Base-by-base conservation (phyloP, 2,888 invertebrate species). In the Scaptomyza parva region DNA sequence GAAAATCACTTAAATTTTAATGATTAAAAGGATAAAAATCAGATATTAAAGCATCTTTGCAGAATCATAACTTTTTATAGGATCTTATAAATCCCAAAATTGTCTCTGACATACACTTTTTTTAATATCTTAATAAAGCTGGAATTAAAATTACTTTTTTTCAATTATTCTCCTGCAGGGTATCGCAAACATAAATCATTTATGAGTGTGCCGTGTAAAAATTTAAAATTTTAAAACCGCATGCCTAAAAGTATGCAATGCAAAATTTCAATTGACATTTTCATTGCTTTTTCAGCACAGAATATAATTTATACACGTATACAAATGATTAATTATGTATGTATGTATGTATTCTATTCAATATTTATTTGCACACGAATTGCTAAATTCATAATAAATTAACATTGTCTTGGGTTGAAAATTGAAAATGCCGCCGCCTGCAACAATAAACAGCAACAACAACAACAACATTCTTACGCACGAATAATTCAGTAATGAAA, bases 401-500 rank as follows among this genome's bases (percentile, higher is more conserved):
- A 83, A 78, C 68, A 71, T 72, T 78, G 68, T 76, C 67, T 63
- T 72, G 70, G 11, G 72, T 28, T 9, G 72, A 64, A 79, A 83
- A 83, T 87, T 82, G 86, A 83, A 83, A 83, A 82, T 87, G 83
- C 76, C 77, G 83, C 76, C 77, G 85, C 63, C 70, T 66, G 30
- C 65, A 70, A 64, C n/a, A n/a, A n/a, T n/a, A n/a, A n/a, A n/a
- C n/a, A n/a, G n/a, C n/a, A n/a, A n/a, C n/a, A n/a, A n/a, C n/a
- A n/a, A n/a, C 68, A 81, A 78, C 70, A 81, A 80, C 72, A 80
- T 86, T 84, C 81, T 83, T 85, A 86, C 88, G 85, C 88, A 88
- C 85, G 85, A 85, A 81, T 76, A 88, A 88, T 86, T 85, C 75
- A 47, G 81, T 88, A 85, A 88, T 85, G 85, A 88, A 84, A 83